These are phyloP conservation scores for Crepidodera aurea DNA, from an alignment of 2,888 invertebrate genomes.

Conservation along the genomic window DNA sequence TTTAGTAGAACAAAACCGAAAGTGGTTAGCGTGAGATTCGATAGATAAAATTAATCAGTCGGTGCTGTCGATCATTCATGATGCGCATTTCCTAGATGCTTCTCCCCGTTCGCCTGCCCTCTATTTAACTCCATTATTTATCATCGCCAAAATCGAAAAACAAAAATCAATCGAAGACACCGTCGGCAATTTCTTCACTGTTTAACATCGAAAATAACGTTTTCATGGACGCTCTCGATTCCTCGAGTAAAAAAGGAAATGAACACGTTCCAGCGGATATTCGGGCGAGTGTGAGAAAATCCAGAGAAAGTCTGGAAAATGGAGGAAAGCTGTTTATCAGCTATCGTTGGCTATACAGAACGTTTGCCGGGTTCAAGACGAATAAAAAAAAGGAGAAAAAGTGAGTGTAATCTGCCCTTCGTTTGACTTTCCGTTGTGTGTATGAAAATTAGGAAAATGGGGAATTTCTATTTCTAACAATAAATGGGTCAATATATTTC, in stretches of 20 bases:
- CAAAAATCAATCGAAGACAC: slow-evolving; percentile 5
- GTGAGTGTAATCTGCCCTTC: slow-evolving; percentile 12
- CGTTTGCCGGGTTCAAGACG: slow-evolving; percentile 26
- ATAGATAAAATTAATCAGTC: no score
- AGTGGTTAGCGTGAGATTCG: no score
- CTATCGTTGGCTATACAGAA: slow-evolving; percentile 37
- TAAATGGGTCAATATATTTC: no score
- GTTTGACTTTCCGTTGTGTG: not conserved
- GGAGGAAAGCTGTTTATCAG: slow-evolving; percentile 50
- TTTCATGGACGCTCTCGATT: slow-evolving; percentile 45
- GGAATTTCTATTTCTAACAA: no score
- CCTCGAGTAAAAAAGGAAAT: slow-evolving; percentile 48
- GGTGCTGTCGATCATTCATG: no score
- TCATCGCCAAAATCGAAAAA: not conserved
- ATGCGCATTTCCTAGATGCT: no score
- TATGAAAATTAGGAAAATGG: not conserved
- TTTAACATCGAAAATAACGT: slow-evolving; percentile 38
- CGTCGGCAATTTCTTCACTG: slow-evolving; percentile 6
- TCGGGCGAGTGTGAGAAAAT: slow-evolving; percentile 47
- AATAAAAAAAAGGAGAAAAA: slow-evolving; percentile 26
- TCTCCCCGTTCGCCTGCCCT: no score
- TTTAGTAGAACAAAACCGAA: no score
- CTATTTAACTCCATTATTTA: slow-evolving; percentile 1
- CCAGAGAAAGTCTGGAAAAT: slow-evolving; percentile 49
- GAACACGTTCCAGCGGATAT: slow-evolving; percentile 49